Evolutionary conservation across 2,888 invertebrate genomes (phyloP).

Genomic region (Pasiphila rectangulata): DNA sequence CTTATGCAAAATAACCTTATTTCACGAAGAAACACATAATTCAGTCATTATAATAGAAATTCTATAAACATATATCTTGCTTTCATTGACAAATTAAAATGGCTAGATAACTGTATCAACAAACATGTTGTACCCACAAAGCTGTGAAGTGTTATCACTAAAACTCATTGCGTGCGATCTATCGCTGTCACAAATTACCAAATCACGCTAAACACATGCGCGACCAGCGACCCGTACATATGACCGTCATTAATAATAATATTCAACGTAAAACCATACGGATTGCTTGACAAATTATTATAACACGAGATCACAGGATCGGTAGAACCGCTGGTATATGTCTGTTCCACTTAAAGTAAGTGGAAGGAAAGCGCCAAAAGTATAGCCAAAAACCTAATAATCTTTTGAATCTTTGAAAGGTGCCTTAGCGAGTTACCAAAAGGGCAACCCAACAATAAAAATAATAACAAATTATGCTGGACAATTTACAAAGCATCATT

Average conservation of each 20-base stretch:
- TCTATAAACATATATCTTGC: not conserved
- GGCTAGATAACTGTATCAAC: too few relatives aligned
- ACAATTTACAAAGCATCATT: too few relatives aligned
- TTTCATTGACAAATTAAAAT: too few relatives aligned
- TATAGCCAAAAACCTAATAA: too few relatives aligned
- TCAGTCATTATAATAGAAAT: not conserved
- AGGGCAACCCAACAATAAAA: too few relatives aligned
- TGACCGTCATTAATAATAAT: constrained; percentile 44
- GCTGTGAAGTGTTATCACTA: too few relatives aligned
- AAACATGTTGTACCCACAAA: too few relatives aligned
- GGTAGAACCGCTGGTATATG: not conserved
- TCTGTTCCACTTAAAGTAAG: too few relatives aligned
- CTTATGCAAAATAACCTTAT: not conserved
- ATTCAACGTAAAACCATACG: constrained; percentile 43
- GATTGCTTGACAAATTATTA: constrained; percentile 46
- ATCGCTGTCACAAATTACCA: constrained; percentile 17
- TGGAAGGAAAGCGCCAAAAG: too few relatives aligned
- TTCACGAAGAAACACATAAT: not conserved
- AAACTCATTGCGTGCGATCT: constrained; percentile 5
- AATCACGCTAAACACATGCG: constrained; percentile 32
- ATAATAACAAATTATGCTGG: too few relatives aligned
- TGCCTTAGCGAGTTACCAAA: too few relatives aligned
- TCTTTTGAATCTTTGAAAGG: too few relatives aligned
- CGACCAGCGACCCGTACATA: constrained; percentile 39
- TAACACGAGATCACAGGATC: constrained; percentile 4